phyloP scores from a whole-genome alignment of 2,888 invertebrate genomes.

The Ormyrus nitidulus region DNA sequence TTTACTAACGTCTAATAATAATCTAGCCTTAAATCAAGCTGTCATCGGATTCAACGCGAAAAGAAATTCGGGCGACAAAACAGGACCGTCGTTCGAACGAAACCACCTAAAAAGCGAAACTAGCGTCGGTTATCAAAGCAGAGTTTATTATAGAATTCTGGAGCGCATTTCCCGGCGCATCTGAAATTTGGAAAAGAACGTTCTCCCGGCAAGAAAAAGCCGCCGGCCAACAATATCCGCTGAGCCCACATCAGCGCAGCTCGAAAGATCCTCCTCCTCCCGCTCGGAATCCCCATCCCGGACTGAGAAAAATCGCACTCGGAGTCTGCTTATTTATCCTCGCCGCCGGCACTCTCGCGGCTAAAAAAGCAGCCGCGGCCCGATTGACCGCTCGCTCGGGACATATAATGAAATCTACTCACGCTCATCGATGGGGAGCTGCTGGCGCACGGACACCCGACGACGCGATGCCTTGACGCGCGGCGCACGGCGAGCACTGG shows the following conservation, averaged over 20 bases:
- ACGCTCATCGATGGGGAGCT: conserved; percentile 45
- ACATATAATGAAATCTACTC: conserved; percentile 30
- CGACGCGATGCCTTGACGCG: conserved; percentile 15
- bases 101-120: background rate
- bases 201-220: conserved; percentile 36
- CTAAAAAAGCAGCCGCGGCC: too few species aligned
- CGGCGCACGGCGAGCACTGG: conserved; percentile 41
- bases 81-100: background rate
- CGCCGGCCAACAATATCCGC: background rate
- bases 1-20: too few species aligned
- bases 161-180: conserved; percentile 17
- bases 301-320: background rate
- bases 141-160: background rate
- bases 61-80: too few species aligned
- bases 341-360: background rate
- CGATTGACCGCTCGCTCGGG: background rate
- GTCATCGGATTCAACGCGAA: too few species aligned
- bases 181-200: conserved; percentile 20
- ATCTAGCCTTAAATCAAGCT: too few species aligned
- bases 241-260: background rate
- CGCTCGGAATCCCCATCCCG: too few species aligned
- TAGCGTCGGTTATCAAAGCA: background rate
- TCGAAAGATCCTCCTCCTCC: background rate
- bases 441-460: background rate
- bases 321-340: background rate